Conservation (phyloP, 2,888 invertebrate species). For the Drosophila mettleri region DNA sequence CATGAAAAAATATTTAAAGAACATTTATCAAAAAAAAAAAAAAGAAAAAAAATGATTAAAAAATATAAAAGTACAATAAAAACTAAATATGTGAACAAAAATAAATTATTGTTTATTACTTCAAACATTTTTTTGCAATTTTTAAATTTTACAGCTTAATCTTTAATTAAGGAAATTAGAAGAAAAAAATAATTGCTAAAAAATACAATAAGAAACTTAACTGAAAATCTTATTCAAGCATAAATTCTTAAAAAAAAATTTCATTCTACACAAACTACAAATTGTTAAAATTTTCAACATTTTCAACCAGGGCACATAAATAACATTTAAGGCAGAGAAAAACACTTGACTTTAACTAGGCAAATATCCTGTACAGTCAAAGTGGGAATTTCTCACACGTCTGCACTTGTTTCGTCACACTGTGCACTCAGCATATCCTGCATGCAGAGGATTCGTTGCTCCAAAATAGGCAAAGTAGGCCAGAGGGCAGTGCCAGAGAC, state of each 20-base stretch:
- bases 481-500: not conserved
- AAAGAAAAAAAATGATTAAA: slow-evolving; percentile 15
- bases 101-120: not conserved
- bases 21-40: slow-evolving; percentile 54
- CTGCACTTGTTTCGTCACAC: slow-evolving; percentile 65
- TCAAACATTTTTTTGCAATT: not conserved
- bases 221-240: not conserved
- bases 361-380: slow-evolving; percentile 66
- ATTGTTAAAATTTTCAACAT: not conserved
- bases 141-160: not conserved
- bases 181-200: no score
- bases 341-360: slow-evolving; percentile 54
- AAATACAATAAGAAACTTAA: not conserved
- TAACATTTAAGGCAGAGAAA: slow-evolving; percentile 14
- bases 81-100: slow-evolving; percentile 70
- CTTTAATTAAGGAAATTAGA: no score
- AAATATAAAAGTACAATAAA: slow-evolving; percentile 62
- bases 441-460: slow-evolving; percentile 5
- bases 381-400: slow-evolving; percentile 57
- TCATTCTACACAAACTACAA: not conserved
- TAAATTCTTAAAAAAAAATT: not conserved
- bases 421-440: slow-evolving; percentile 58
- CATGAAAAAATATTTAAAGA: slow-evolving; percentile 43
- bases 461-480: not conserved
- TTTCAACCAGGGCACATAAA: slow-evolving; percentile 36